Evolutionary conservation across 2,888 invertebrate species (phyloP).

Genomic region (Panzeria rudis): DNA sequence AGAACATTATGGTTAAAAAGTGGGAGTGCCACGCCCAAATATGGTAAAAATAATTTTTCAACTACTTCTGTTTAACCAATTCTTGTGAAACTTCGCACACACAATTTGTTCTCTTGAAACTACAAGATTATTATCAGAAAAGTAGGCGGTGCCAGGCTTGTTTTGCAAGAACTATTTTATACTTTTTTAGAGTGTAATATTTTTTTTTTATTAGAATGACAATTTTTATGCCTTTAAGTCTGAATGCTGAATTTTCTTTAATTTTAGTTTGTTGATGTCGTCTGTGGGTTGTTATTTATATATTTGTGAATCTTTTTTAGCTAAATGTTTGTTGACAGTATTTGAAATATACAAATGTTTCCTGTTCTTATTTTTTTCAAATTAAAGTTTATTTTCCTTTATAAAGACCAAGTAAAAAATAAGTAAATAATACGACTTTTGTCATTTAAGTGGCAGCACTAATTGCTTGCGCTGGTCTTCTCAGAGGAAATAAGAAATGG

Average conservation of each 20-base stretch:
- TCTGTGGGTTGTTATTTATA: constrained; percentile 23
- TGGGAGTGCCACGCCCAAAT: no score
- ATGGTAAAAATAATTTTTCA: no score
- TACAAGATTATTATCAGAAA: no score
- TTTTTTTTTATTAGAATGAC: constrained; percentile 6
- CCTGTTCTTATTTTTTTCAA: constrained; percentile 18
- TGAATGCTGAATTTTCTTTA: neutral
- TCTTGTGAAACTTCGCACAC: no score
- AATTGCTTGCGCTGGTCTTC: constrained; percentile 8
- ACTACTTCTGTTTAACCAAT: no score
- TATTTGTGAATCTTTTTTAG: constrained; percentile 20
- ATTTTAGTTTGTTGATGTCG: neutral
- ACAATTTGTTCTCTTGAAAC: no score
- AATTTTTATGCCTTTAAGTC: neutral
- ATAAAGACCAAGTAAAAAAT: neutral
- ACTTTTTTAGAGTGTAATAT: neutral
- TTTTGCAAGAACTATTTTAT: no score
- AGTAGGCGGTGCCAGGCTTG: no score
- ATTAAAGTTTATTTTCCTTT: constrained; percentile 10
- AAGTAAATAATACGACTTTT: constrained; percentile 11
- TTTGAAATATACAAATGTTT: constrained; percentile 55
- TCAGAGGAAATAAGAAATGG: neutral
- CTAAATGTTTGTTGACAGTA: constrained; percentile 59
- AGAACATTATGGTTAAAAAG: no score
- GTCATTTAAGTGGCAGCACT: constrained; percentile 34